phyloP scores from a whole-genome alignment of 2,113 vertebrate species.

The Rhegmatorhina hoffmannsi region DNA sequence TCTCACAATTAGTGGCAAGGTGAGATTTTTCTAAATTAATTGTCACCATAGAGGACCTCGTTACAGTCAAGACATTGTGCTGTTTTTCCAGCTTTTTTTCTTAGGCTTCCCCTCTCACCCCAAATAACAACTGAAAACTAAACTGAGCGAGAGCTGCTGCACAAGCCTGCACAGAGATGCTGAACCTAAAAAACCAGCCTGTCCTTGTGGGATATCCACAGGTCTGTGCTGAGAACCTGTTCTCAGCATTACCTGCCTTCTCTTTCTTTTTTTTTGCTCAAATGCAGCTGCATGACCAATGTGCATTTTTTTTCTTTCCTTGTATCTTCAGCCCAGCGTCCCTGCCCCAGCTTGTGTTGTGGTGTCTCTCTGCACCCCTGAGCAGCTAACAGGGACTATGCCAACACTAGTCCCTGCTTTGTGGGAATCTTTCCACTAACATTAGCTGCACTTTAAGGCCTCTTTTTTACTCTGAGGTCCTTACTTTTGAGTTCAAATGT shows the following conservation, averaged over 20 bases:
- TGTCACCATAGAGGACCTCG: neutral
- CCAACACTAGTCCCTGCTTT: neutral
- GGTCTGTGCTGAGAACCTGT: neutral
- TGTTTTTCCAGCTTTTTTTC: neutral
- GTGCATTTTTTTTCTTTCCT: neutral
- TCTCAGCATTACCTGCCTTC: neutral
- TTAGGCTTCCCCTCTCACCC: neutral
- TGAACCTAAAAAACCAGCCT: neutral
- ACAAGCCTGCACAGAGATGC: neutral
- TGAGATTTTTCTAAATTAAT: neutral
- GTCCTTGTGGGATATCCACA: neutral
- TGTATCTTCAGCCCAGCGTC: accelerated
- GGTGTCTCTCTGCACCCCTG: neutral
- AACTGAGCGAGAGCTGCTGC: neutral
- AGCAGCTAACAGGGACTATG: neutral
- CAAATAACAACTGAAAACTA: neutral
- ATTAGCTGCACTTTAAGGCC: neutral
- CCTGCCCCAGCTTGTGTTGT: neutral
- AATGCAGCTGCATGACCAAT: neutral
- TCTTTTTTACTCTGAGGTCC: neutral
- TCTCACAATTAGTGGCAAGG: neutral
- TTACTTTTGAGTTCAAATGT: neutral
- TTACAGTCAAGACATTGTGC: neutral
- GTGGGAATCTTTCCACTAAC: neutral
- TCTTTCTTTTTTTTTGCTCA: neutral